These are phyloP conservation scores for Montipora capricornis DNA, from an alignment of 64 coral and sea anemone genomes.

Conservation along the genomic window DNA sequence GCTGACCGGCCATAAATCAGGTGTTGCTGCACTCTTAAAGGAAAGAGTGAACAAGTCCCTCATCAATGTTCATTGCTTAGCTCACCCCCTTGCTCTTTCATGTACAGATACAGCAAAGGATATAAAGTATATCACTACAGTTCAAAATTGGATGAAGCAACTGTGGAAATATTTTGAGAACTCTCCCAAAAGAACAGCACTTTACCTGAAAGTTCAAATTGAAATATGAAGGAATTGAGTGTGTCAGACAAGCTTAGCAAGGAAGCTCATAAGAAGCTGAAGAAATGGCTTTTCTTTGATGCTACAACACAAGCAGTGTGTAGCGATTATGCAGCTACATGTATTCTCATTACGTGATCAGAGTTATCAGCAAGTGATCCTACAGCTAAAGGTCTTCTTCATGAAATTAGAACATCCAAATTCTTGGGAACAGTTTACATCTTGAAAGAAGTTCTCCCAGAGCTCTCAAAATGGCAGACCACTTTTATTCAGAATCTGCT, in stretches of 20 bases:
- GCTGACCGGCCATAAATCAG: slow-evolving; percentile 4
- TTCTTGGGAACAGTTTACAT: slow-evolving; percentile 14
- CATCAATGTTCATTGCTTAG: slow-evolving; percentile 21
- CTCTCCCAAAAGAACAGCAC: not conserved
- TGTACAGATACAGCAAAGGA: slow-evolving; percentile 10
- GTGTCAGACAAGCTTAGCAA: not conserved
- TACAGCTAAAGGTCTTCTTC: slow-evolving; percentile 27
- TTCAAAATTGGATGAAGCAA: slow-evolving; percentile 21
- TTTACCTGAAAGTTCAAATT: not conserved
- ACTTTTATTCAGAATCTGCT: slow-evolving; percentile 8
- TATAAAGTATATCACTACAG: slow-evolving; percentile 21
- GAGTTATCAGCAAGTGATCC: slow-evolving; percentile 30
- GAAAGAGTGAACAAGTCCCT: slow-evolving; percentile 24
- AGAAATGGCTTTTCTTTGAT: slow-evolving; percentile 15
- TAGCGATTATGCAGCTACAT: not conserved
- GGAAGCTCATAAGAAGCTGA: slow-evolving; percentile 17
- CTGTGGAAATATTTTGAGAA: not conserved
- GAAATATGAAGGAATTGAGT: not conserved
- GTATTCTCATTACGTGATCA: not conserved
- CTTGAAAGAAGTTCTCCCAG: not conserved
- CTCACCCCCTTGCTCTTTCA: slow-evolving; percentile 13
- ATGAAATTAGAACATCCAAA: slow-evolving; percentile 16
- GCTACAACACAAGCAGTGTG: slow-evolving; percentile 15
- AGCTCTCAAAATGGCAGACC: not conserved
- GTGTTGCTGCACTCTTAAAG: slow-evolving; percentile 20